phyloP scores from a whole-genome alignment of 2,888 invertebrate genomes.

The Ophion ellenae region DNA sequence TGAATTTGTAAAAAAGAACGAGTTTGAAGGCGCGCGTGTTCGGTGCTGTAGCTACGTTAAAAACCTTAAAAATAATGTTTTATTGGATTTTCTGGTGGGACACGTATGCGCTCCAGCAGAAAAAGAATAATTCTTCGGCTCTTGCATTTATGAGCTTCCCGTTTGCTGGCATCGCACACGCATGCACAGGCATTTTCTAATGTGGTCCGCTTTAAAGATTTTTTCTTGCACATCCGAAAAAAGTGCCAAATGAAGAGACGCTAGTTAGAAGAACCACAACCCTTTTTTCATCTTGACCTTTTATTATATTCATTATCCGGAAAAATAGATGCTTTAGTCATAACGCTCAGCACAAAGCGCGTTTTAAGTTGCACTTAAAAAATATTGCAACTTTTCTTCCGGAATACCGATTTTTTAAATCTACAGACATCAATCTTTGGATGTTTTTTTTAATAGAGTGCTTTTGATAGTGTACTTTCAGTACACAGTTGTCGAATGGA shows the following conservation, averaged over 20 bases:
- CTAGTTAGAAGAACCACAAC: too few relatives aligned
- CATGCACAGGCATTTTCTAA: neutral
- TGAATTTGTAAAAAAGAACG: too few relatives aligned
- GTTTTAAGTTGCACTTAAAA: neutral
- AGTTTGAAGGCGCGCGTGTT: too few relatives aligned
- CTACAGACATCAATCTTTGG: too few relatives aligned
- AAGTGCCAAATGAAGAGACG: neutral
- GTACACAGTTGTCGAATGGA: neutral
- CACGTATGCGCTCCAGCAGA: constrained; percentile 33
- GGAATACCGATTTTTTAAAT: neutral
- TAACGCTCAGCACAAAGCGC: neutral
- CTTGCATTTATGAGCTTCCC: constrained; percentile 48
- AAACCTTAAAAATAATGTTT: neutral
- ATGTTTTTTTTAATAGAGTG: too few relatives aligned
- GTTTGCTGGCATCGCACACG: constrained; percentile 43
- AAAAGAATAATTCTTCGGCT: constrained; percentile 41
- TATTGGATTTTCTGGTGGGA: constrained; percentile 36
- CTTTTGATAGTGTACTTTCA: too few relatives aligned
- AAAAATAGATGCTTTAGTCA: neutral
- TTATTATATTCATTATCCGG: too few relatives aligned
- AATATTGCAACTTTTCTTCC: neutral
- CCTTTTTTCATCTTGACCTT: too few relatives aligned
- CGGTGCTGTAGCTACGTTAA: neutral
- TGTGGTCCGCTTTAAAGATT: neutral
- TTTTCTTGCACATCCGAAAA: neutral